phyloP scores from a whole-genome alignment of 2,113 vertebrate species.

The Canis aureus region DNA sequence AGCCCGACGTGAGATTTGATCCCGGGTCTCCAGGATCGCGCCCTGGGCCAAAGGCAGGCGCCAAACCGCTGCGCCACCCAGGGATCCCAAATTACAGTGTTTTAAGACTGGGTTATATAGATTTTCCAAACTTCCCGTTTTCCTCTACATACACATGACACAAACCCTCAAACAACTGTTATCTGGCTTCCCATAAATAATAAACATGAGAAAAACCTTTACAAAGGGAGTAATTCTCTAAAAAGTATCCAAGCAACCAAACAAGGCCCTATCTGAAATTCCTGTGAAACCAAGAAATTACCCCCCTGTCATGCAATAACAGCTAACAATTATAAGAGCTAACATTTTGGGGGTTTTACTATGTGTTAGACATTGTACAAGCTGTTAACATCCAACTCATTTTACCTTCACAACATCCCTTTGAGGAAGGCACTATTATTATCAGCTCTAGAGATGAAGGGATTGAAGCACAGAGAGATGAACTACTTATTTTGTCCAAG shows the following conservation, averaged over 20 bases:
- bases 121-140: background rate
- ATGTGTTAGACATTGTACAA: background rate
- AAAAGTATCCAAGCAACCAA: background rate
- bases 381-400: background rate
- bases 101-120: background rate
- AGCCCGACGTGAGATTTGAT: no score
- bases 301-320: background rate
- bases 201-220: conserved; percentile 1
- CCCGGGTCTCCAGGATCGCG: no score
- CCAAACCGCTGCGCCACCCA: no score
- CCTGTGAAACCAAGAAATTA: background rate
- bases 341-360: background rate
- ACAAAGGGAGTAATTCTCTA: background rate
- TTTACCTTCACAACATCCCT: background rate
- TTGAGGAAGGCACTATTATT: background rate
- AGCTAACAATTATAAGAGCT: background rate
- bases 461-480: background rate
- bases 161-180: background rate
- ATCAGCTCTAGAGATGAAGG: background rate
- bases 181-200: background rate
- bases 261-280: background rate
- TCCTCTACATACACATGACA: background rate
- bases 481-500: background rate
- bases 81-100: background rate
- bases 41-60: no score